These are phyloP conservation scores for Cherax destructor DNA, from an alignment of 1,140 invertebrate genomes.

Conservation along the genomic window DNA sequence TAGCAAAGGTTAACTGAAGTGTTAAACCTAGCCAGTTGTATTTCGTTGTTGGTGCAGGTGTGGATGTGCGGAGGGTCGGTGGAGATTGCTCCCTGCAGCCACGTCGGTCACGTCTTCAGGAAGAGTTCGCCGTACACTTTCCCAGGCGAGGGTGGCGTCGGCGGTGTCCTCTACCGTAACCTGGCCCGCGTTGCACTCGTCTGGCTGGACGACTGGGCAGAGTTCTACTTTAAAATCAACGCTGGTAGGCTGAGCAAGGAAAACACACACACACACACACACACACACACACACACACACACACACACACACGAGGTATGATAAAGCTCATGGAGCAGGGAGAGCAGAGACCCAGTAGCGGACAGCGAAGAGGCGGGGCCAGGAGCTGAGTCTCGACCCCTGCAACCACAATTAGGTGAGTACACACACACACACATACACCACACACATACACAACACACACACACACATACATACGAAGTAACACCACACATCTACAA, in stretches of 20 bases:
- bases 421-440: no score
- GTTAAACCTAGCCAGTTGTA: background rate
- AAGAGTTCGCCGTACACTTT: slow-evolving; percentile 95
- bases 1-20: background rate
- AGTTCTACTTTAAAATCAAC: slow-evolving; percentile 92
- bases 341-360: no score
- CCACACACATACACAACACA: no score
- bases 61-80: slow-evolving; percentile 98
- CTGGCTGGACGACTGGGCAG: slow-evolving; percentile 96
- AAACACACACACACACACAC: no score
- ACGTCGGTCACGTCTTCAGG: slow-evolving; percentile 98
- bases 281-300: no score
- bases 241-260: slow-evolving; percentile 75
- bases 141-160: slow-evolving; percentile 79
- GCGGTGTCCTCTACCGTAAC: slow-evolving; percentile 92
- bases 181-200: slow-evolving; percentile 90
- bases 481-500: no score
- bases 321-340: no score
- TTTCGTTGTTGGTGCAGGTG: slow-evolving; percentile 80
- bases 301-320: no score
- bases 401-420: no score
- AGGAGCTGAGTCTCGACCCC: no score
- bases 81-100: slow-evolving; percentile 96
- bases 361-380: no score
- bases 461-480: no score